Conservation (phyloP, 2,797 vertebrate species). For the Pelobates cultripes region DNA sequence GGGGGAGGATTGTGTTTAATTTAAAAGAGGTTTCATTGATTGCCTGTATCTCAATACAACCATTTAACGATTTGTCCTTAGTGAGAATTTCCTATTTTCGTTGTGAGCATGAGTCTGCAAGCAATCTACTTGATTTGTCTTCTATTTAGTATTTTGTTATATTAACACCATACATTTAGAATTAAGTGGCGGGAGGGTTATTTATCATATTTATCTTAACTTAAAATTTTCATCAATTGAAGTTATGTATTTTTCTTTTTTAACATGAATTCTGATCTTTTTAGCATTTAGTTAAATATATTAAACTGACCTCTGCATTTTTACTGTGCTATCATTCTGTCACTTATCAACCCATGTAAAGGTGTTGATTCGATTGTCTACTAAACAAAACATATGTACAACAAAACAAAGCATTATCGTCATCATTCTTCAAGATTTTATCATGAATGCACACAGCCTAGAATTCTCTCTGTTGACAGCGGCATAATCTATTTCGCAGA, state of each 20-base stretch:
- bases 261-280: not conserved
- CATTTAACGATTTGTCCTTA: constrained; percentile 53
- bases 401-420: too few relatives aligned
- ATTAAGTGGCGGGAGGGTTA: not conserved
- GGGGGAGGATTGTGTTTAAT: constrained; percentile 30
- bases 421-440: not conserved
- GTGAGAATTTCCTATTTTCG: constrained; percentile 49
- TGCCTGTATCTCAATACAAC: constrained; percentile 46
- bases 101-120: constrained; percentile 49
- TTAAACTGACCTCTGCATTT: not conserved
- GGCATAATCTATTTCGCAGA: too few relatives aligned
- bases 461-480: too few relatives aligned
- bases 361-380: too few relatives aligned
- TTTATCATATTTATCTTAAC: too few relatives aligned
- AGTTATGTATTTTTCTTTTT: too few relatives aligned
- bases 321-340: not conserved
- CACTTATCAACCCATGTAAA: too few relatives aligned
- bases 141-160: constrained; percentile 23
- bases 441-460: too few relatives aligned
- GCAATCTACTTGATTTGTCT: constrained; percentile 53
- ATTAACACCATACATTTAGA: constrained; percentile 19
- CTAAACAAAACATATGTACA: too few relatives aligned
- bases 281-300: not conserved
- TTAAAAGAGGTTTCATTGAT: constrained; percentile 52
- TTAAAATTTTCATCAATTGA: not conserved